Percentiles rank a stretch among this genome's conserved stretches.
These are phyloP conservation scores for Passerculus sandwichensis DNA, from an alignment of 2,797 vertebrate species.

Conservation along the genomic window DNA sequence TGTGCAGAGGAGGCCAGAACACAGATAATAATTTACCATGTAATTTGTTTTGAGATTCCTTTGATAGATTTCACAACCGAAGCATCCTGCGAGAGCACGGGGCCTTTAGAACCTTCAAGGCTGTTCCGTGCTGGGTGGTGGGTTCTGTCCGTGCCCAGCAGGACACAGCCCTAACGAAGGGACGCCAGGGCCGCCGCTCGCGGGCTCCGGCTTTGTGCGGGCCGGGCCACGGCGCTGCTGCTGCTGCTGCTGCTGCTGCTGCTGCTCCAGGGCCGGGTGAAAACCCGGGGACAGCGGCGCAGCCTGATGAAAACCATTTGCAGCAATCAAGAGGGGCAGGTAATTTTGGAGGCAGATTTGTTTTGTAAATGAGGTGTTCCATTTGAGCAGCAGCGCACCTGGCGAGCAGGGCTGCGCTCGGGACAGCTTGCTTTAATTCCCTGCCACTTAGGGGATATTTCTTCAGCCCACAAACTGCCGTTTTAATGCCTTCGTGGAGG, in stretches of 20 bases:
- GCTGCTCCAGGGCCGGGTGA: not conserved
- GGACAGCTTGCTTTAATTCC: conserved; percentile 65
- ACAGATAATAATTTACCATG: conserved; percentile 67
- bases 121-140: not conserved
- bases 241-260: not conserved
- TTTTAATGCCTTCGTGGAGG: conserved; percentile 65
- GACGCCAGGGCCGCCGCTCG: not conserved
- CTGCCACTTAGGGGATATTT: conserved; percentile 42
- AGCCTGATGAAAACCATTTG: conserved; percentile 66
- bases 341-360: conserved; percentile 62
- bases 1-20: conserved; percentile 23
- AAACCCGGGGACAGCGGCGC: not conserved
- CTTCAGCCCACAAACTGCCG: conserved; percentile 53
- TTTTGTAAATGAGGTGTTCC: conserved; percentile 72
- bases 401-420: conserved; percentile 52
- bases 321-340: conserved; percentile 54
- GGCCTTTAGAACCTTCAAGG: not conserved
- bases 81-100: conserved; percentile 56
- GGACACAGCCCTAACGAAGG: not conserved
- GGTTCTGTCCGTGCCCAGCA: not conserved
- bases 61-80: conserved; percentile 66
- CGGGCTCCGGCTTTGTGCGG: not conserved
- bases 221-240: not conserved
- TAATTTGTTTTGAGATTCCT: conserved; percentile 71
- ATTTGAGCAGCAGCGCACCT: conserved; percentile 58